A percentile compares a stretch with the other conserved stretches of the same genome.
Evolutionary conservation across 1,140 invertebrate genomes (phyloP).

Genomic region (Drosophila pseudoananassae): DNA sequence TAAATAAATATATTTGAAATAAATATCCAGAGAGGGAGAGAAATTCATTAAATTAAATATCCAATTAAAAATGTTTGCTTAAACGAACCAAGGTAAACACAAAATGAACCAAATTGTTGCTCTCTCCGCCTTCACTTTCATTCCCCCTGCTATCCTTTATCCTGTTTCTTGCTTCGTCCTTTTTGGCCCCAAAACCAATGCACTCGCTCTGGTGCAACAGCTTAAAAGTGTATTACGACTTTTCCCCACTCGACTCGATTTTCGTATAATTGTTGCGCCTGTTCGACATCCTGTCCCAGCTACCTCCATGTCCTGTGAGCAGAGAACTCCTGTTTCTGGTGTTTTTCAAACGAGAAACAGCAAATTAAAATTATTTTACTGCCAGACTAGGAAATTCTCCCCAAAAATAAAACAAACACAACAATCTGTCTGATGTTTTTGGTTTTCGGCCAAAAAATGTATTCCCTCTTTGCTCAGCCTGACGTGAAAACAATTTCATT

Average conservation of each 20-base stretch:
- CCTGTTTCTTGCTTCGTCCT: conserved; percentile 8
- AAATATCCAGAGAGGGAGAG: conserved; percentile 9
- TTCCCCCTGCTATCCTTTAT: conserved; percentile 6
- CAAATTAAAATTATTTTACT: conserved; percentile 1
- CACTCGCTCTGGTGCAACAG: conserved; percentile 63
- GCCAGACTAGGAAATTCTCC: neutral
- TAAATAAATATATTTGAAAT: neutral
- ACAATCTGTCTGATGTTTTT: conserved; percentile 11
- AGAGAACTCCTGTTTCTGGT: conserved; percentile 13
- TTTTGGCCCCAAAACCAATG: conserved; percentile 26
- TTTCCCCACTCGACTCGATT: conserved; percentile 39
- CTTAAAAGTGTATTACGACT: conserved; percentile 66
- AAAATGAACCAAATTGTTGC: conserved; percentile 38
- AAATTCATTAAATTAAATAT: conserved; percentile 38
- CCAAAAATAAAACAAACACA: neutral
- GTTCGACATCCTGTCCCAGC: conserved; percentile 8
- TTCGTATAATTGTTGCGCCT: conserved; percentile 45
- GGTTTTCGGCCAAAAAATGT: conserved; percentile 14
- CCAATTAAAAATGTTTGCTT: conserved; percentile 51
- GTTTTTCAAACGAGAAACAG: neutral
- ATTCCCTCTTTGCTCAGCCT: neutral
- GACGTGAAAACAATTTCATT: conserved; percentile 17
- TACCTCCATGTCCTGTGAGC: conserved; percentile 4
- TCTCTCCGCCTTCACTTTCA: conserved; percentile 6
- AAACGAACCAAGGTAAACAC: conserved; percentile 50